phyloP scores from a whole-genome alignment of 2,888 invertebrate genomes.

The Bursaphelenchus okinawaensis region DNA sequence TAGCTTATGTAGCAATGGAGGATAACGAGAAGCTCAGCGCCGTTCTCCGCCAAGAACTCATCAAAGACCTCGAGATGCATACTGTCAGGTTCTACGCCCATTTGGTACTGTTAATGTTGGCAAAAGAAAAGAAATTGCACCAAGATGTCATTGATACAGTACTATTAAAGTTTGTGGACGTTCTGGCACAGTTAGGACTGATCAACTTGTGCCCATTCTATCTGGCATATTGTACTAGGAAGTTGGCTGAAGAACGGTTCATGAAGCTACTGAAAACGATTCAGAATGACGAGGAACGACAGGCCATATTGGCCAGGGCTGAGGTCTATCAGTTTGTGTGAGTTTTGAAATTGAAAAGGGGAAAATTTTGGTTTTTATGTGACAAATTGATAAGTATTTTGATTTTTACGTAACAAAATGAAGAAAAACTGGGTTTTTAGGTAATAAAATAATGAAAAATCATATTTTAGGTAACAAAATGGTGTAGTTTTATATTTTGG shows the following conservation, averaged over 20 bases:
- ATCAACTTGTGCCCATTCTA: slow-evolving; percentile 24
- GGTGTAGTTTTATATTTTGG: too few species aligned
- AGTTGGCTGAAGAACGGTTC: neutral
- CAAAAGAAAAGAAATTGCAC: neutral
- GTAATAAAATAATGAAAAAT: too few species aligned
- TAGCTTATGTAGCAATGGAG: neutral
- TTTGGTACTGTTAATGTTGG: slow-evolving; percentile 24
- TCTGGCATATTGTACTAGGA: neutral
- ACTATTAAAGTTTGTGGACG: slow-evolving; percentile 16
- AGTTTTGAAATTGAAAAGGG: neutral
- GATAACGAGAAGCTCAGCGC: neutral
- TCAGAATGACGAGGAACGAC: slow-evolving; percentile 21
- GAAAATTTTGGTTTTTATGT: neutral
- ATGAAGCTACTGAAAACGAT: slow-evolving; percentile 6
- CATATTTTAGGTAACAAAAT: too few species aligned
- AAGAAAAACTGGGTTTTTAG: too few species aligned
- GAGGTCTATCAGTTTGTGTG: slow-evolving; percentile 8
- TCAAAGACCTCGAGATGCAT: neutral
- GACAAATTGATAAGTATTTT: too few species aligned
- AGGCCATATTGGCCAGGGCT: slow-evolving; percentile 18
- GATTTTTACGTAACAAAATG: too few species aligned
- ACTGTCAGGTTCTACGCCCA: slow-evolving; percentile 30
- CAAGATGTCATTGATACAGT: slow-evolving; percentile 17
- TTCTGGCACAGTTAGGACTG: slow-evolving; percentile 23
- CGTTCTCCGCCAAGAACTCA: neutral